Base-by-base conservation (phyloP, 2,113 vertebrate genomes). In the Erpornis zantholeuca region DNA sequence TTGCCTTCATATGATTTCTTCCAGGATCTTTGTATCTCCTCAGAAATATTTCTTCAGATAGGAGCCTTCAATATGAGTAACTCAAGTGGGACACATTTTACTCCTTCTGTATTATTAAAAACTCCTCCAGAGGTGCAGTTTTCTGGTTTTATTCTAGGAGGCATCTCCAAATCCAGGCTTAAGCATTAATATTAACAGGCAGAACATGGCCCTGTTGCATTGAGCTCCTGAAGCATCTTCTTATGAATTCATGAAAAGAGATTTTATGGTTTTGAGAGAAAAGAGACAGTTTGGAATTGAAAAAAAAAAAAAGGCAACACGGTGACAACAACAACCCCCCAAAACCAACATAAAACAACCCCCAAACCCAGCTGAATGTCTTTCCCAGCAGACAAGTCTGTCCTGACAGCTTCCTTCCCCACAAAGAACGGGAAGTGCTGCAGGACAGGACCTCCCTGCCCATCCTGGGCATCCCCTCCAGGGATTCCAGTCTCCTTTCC, bases 121-220 rank as follows among this genome's bases (percentile, higher is more conserved):
- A 10, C 23, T 40, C 54, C 69, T 72, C 31, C 69, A 53, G 63
- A 95, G 42, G 57, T 47, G 29, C 56, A 28, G 5, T 59, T 84
- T 64, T 87, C 35, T 71, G 54, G 17, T 49, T 91, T 91, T 53
- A 59, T 82, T 94, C 44, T 45, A 59, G 81, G 78, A 94, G 28
- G 45, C 17, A 50, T 24, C 36, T 94, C 54, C 49, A 92, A 92
- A 91, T 49, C 88, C 81, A 73, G 64, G 59, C 92, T 88, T 76
- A 73, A 77, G 23, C 53, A 70, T 88, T 71, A 88, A 86, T 66
- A 77, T 64, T 64, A 66, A 90, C n/a, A 29, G 42, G 23, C 63
- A 82, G 53, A 47, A 59, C 20, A 47, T 23, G 36, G 79, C 38
- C 50, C n/a, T 6, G 8, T 13, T 28, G 42, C 69, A 88, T 79